Conservation (phyloP, 2,797 vertebrate species). For the Merluccius polli region DNA sequence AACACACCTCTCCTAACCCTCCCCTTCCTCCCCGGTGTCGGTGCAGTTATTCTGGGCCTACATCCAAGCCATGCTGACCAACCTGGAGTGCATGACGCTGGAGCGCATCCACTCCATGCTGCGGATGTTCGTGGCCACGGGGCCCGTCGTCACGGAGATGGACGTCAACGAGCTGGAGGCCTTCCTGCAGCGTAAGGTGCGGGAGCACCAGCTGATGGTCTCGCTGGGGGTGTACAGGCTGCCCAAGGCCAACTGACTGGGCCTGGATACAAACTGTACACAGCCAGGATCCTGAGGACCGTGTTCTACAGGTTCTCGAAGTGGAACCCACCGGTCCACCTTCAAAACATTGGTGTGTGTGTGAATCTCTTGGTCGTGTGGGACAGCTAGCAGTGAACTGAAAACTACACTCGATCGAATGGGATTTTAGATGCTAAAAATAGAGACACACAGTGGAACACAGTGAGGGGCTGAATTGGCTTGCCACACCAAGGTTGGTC, state of each 20-base stretch:
- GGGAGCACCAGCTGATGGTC: slow-evolving; percentile 87
- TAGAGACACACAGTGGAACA: neutral
- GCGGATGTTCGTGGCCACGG: slow-evolving; percentile 93
- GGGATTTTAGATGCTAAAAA: neutral
- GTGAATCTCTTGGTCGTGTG: neutral
- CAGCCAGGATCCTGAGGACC: neutral
- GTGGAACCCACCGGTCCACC: neutral
- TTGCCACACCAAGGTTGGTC: neutral
- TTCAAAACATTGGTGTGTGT: neutral
- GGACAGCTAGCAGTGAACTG: neutral
- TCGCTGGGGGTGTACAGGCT: slow-evolving; percentile 89
- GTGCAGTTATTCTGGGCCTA: slow-evolving; percentile 95
- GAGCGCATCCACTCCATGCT: slow-evolving; percentile 98
- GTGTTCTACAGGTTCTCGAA: neutral
- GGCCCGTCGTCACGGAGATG: slow-evolving; percentile 90
- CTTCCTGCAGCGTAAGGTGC: slow-evolving; percentile 93
- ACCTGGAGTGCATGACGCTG: slow-evolving; percentile 93
- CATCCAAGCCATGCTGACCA: slow-evolving; percentile 98
- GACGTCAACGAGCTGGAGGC: slow-evolving; percentile 92
- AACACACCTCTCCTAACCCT: neutral
- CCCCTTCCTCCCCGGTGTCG: neutral
- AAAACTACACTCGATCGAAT: neutral
- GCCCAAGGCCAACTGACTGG: slow-evolving; percentile 76
- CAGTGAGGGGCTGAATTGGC: neutral
- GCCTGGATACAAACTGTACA: neutral